Conservation (phyloP, 2,888 invertebrate genomes). For the Emmelina monodactyla region DNA sequence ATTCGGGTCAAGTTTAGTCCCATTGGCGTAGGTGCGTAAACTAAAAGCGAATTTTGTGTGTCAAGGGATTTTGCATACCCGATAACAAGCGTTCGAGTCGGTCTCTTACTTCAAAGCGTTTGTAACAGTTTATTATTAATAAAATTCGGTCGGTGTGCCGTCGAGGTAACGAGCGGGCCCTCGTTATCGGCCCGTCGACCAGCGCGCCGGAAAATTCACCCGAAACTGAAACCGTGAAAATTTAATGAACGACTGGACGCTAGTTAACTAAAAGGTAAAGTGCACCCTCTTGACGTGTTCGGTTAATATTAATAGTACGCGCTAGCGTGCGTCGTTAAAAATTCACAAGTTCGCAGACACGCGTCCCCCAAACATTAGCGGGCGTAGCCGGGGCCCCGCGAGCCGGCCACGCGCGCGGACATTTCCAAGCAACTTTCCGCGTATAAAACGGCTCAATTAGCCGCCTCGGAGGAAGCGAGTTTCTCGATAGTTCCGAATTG, state of each 20-base stretch:
- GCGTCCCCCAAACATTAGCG: conserved; percentile 10
- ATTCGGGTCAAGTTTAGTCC: not conserved
- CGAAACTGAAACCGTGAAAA: conserved; percentile 68
- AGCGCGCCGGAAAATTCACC: conserved; percentile 64
- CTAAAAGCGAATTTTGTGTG: conserved; percentile 37
- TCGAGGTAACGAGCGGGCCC: conserved; percentile 44
- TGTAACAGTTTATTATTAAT: conserved; percentile 65
- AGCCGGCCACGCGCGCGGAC: conserved; percentile 12
- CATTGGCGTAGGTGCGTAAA: conserved; percentile 18
- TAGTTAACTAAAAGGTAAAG: conserved; percentile 68
- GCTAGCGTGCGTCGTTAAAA: conserved; percentile 63
- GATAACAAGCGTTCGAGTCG: conserved; percentile 58
- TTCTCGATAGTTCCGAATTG: not conserved
- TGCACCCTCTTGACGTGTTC: conserved; percentile 67
- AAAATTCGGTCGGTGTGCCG: conserved; percentile 55
- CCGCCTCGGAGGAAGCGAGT: not conserved
- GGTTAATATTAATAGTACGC: conserved; percentile 66
- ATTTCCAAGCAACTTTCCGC: too few species aligned
- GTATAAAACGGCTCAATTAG: conserved; percentile 1
- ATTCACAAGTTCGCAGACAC: conserved; percentile 62
- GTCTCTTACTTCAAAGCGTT: conserved; percentile 60
- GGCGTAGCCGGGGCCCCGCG: too few species aligned
- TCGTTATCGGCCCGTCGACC: conserved; percentile 52
- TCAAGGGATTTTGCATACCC: conserved; percentile 60
- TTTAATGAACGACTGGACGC: conserved; percentile 67